phyloP scores from a whole-genome alignment of 2,888 invertebrate species.

The Oligia fasciuncula region DNA sequence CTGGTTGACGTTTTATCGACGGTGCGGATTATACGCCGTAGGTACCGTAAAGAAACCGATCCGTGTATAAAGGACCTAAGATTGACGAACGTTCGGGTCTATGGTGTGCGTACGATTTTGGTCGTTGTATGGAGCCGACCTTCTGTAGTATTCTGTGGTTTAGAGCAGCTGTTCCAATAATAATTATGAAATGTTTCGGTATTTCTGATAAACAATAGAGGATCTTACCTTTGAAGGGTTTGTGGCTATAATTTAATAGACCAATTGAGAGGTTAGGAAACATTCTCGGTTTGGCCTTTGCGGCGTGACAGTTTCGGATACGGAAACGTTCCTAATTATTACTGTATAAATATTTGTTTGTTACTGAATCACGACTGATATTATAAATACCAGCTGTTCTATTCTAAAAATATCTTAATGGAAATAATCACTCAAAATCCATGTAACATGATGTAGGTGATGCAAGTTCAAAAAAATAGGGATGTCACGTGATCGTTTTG shows the following conservation, averaged over 20 bases:
- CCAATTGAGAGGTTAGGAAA: constrained; percentile 15
- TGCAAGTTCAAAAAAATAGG: not conserved
- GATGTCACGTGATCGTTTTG: not conserved
- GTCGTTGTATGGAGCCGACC: not conserved
- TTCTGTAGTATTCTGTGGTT: not conserved
- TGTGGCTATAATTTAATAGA: constrained; percentile 21
- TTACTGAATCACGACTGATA: not conserved
- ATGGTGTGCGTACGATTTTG: not conserved
- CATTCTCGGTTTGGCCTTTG: constrained; percentile 18
- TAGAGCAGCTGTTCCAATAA: constrained; percentile 23
- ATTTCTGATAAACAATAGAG: constrained; percentile 28
- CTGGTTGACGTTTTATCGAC: too few relatives aligned
- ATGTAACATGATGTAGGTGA: too few relatives aligned
- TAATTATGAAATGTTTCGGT: constrained; percentile 19
- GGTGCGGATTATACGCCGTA: too few relatives aligned
- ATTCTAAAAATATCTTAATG: not conserved
- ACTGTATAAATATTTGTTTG: not conserved
- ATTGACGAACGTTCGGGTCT: too few relatives aligned
- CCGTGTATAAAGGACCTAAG: too few relatives aligned
- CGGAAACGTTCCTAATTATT: constrained; percentile 5
- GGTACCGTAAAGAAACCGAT: too few relatives aligned
- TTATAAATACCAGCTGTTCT: not conserved
- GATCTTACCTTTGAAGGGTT: constrained; percentile 13
- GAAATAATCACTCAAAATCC: not conserved
- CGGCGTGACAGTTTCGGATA: constrained; percentile 5